Percentiles rank a stretch among this genome's conserved stretches.
phyloP scores from a whole-genome alignment of 2,113 vertebrate genomes.

The Dromiciops gliroides region DNA sequence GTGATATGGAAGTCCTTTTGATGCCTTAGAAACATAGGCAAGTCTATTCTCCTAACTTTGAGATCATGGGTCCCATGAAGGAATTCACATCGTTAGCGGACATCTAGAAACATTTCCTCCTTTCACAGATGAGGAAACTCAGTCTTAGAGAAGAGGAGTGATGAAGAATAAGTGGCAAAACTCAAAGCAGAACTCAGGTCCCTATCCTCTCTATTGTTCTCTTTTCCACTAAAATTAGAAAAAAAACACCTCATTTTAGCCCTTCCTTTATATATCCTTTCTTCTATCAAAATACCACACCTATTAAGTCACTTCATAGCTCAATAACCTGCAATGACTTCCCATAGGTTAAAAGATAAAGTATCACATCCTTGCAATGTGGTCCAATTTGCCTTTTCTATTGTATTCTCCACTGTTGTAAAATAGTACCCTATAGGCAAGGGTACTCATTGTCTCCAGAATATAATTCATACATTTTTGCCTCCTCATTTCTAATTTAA shows the following conservation, averaged over 20 bases:
- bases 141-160: background rate
- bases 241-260: background rate
- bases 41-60: background rate
- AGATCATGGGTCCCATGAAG: background rate
- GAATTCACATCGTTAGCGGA: background rate
- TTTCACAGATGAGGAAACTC: background rate
- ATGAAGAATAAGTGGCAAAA: background rate
- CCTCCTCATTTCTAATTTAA: background rate
- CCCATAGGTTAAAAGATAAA: background rate
- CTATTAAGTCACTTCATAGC: background rate
- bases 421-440: accelerated
- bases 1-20: background rate
- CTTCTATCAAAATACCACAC: background rate
- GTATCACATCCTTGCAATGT: background rate
- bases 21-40: background rate
- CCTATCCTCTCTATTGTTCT: background rate
- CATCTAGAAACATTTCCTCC: background rate
- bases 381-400: background rate
- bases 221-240: background rate
- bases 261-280: background rate
- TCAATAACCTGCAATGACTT: background rate
- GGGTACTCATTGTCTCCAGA: background rate
- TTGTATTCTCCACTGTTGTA: background rate
- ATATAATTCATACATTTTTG: background rate
- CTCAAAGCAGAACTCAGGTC: background rate